Base-by-base conservation (phyloP, 2,113 vertebrate genomes). In the Sapajus apella region DNA sequence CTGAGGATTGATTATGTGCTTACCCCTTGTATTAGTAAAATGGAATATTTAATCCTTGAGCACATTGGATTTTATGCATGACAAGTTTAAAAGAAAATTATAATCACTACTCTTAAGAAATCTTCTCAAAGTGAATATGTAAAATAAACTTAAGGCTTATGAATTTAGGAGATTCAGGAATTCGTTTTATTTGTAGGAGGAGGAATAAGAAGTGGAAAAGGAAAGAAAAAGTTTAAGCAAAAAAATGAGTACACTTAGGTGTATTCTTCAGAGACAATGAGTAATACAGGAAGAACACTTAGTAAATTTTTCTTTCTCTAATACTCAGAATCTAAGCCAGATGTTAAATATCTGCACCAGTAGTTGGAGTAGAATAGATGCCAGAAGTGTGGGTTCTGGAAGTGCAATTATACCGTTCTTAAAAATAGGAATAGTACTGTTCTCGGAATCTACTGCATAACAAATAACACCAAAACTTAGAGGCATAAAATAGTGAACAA, bases 41-140 rank as follows among this genome's bases (percentile, higher is more conserved):
- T 93, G 23, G 79, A 64, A 84, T 80, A 90, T 35, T 70, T 85
- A 47, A 45, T 75, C 32, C 45, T 43, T 72, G 37, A 83, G 32
- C 81, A 73, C 35, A n/a, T 40, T 61, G 80, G 50, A 52, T 73
- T 81, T 77, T 68, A 82, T 64, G 27, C 66, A 35, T 47, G n/a
- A n/a, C 32, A 75, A 30, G 6, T 86, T 85, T 92, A 84, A 92
- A 73, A 94, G 79, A 91, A 91, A 86, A 88, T 93, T 68, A 13
- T 56, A 84, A 50, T 85, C 86, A 56, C 82, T 86, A 37, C 6
- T 64, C 21, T 77, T 75, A 88, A 77, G 25, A 32, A 82, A 90
- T 27, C 50, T 89, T 43, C 17, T 25, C 68, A 73, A 90, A 88
- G 27, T 95, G 61, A 94, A n/a, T 72, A 73, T 87, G 50, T 76